A percentile compares a stretch with the other conserved stretches of the same genome.
phyloP scores from a whole-genome alignment of 2,113 vertebrate species.

The Lagopus leucura region DNA sequence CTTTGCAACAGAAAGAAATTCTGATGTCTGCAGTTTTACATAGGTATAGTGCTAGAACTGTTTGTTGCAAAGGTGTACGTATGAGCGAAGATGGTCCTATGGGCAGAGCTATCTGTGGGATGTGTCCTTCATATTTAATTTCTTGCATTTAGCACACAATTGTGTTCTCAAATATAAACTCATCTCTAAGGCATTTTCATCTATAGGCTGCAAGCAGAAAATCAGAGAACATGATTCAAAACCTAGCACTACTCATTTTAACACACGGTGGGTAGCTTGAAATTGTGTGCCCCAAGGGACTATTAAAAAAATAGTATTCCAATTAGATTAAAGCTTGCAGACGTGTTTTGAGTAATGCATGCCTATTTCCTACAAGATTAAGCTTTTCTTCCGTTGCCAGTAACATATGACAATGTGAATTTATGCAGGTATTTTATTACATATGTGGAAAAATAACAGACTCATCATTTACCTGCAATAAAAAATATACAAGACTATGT shows the following conservation, averaged over 20 bases:
- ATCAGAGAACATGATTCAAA: background rate
- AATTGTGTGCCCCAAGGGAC: constrained; percentile 13
- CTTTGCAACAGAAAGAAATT: background rate
- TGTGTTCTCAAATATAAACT: background rate
- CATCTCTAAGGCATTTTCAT: background rate
- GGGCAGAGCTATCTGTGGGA: background rate
- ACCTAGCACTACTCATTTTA: background rate
- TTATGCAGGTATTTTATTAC: constrained; percentile 39
- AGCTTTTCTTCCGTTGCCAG: constrained; percentile 3
- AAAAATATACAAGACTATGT: background rate
- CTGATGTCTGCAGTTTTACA: background rate
- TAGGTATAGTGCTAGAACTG: background rate
- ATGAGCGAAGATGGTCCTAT: background rate
- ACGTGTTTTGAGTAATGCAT: constrained; percentile 19
- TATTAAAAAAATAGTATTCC: constrained; percentile 48
- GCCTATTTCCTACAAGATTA: constrained; percentile 27
- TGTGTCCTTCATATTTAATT: background rate
- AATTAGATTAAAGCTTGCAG: constrained; percentile 38
- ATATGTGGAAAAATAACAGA: background rate
- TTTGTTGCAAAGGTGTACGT: background rate
- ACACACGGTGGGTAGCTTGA: background rate
- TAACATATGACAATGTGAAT: background rate
- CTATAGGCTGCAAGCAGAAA: background rate
- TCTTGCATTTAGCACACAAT: background rate
- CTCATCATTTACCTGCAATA: background rate